Base-by-base conservation (phyloP, 2,797 vertebrate genomes). In the Clarias platycephalus region DNA sequence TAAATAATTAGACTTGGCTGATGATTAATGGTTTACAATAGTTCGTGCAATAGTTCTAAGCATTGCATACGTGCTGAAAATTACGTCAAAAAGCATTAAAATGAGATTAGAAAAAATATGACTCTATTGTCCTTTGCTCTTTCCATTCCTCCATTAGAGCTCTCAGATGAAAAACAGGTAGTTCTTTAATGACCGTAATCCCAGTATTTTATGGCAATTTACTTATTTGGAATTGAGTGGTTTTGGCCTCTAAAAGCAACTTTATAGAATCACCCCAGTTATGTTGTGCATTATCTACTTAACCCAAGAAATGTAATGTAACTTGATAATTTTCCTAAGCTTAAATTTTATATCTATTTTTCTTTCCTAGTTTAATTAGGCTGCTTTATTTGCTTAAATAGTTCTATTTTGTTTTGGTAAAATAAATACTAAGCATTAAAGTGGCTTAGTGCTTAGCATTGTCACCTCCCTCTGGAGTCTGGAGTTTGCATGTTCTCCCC, bases 1-100 rank as follows among this genome's bases (percentile, higher is more conserved):
- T 62, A 49, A 75, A 72, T 82, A 82, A 63, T 55, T 20, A 64
- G 71, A 55, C 40, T 24, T 49, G 60, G 72, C 28, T 34, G 40
- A 10, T 75, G 24, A 31, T 62, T 70, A 83, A 53, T 49, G 31
- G 37, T 28, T 49, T 24, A 26, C 71, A 74, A 28, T 8, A 53
- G 24, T 72, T n/a, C 0, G 15, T 26, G 2, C 5, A 72, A 5
- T 26, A 72, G 24, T 53, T 72, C 13, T 72, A 40, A n/a, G 40
- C 22, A 28, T 55, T 10, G 28, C 15, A 55, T n/a, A 55, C 31
- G 8, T 40, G 67, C 20, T 70, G 67, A 70, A 24, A 24, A 40
- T 40, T 24, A 22, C 5, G 9, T 44, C 1, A 12, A 44, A 44
- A 24, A 20, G 40, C 13, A 44, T 71, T 71, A 20, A 40, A 71